phyloP scores from a whole-genome alignment of 2,797 vertebrate species.

The Remorina albescens region DNA sequence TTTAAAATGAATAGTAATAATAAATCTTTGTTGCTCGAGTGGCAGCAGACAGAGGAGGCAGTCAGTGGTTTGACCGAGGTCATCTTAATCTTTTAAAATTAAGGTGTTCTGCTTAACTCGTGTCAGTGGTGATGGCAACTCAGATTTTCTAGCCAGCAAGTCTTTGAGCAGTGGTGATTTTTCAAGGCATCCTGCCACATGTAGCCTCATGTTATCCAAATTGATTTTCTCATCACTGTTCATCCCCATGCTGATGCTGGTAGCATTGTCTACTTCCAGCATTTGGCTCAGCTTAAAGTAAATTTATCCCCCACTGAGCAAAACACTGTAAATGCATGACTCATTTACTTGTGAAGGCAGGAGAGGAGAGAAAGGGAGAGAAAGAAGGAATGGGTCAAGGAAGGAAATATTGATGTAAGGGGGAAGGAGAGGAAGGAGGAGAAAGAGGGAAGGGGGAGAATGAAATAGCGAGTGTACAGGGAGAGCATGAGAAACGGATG shows the following conservation, averaged over 20 bases:
- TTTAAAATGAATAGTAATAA: constrained; percentile 24
- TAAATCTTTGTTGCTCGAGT: constrained; percentile 19
- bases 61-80: background rate
- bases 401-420: constrained; percentile 1
- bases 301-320: constrained; percentile 32
- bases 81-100: constrained; percentile 47
- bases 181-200: constrained; percentile 31
- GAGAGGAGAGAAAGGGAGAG: constrained; percentile 13
- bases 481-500: constrained; percentile 33
- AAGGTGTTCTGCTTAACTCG: constrained; percentile 21
- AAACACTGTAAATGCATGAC: constrained; percentile 43
- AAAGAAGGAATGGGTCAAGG: background rate
- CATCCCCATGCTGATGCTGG: constrained; percentile 32
- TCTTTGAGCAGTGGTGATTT: constrained; percentile 31
- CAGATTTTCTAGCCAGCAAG: constrained; percentile 23
- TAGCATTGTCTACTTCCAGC: constrained; percentile 34
- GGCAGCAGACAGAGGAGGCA: constrained; percentile 14
- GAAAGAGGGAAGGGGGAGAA: constrained; percentile 16
- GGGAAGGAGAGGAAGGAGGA: constrained; percentile 13
- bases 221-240: constrained; percentile 54
- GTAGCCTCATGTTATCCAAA: constrained; percentile 39
- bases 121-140: constrained; percentile 9
- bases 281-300: constrained; percentile 41
- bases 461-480: constrained; percentile 26
- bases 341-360: constrained; percentile 39